Conservation (phyloP, 2,113 vertebrate species). For the Cryptomyrus ogoouensis region DNA sequence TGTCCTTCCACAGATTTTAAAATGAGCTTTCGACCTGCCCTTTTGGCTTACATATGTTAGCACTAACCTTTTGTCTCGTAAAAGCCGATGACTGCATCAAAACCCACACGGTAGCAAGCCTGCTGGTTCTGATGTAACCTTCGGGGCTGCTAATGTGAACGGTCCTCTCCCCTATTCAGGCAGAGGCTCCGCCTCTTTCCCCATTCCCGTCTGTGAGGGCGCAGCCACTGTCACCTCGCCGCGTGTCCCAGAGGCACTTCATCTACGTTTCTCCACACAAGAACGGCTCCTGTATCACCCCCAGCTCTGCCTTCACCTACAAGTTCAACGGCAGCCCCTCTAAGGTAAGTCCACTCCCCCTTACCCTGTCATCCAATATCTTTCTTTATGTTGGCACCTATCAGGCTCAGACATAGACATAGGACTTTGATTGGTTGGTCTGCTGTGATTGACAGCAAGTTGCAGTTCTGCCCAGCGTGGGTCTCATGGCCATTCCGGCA, state of each 20-base stretch:
- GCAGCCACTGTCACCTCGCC: constrained; percentile 78
- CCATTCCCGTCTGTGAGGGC: constrained; percentile 82
- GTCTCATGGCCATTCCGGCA: neutral
- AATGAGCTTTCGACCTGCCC: neutral
- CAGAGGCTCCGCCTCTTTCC: constrained; percentile 78
- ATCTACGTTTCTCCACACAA: constrained; percentile 91
- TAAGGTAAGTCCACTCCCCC: constrained; percentile 60
- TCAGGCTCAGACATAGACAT: neutral
- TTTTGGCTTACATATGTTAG: neutral
- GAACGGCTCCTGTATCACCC: constrained; percentile 65
- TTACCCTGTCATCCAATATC: neutral
- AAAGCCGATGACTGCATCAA: neutral
- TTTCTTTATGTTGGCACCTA: neutral
- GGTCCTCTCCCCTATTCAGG: neutral
- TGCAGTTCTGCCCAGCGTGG: neutral
- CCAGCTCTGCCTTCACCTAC: constrained; percentile 72
- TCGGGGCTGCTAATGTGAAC: neutral
- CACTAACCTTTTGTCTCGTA: neutral
- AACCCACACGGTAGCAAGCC: neutral
- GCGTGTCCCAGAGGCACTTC: constrained; percentile 82
- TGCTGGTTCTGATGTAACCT: neutral
- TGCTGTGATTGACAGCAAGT: neutral
- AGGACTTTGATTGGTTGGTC: neutral
- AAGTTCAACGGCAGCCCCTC: constrained; percentile 87
- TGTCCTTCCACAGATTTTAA: neutral